Evolutionary conservation across 2,888 invertebrate species (phyloP).

Genomic region (Eupithecia subfuscata): DNA sequence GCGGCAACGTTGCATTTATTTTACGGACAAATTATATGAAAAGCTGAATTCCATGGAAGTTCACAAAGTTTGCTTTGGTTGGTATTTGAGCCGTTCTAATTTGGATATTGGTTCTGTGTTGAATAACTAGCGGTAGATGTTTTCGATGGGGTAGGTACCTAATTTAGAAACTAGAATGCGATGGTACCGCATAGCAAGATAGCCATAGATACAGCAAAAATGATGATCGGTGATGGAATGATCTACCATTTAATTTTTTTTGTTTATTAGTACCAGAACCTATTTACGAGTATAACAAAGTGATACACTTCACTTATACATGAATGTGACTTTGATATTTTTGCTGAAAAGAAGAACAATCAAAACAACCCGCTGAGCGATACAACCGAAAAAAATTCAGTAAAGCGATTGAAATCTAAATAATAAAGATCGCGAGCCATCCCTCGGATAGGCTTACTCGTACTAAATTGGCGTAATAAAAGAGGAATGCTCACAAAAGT

Average conservation of each 20-base stretch:
- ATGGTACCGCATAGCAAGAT: background rate
- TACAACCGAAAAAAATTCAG: conserved; percentile 7
- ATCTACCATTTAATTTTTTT: background rate
- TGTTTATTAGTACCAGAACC: background rate
- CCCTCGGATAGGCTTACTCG: conserved; percentile 79
- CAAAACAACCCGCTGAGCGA: background rate
- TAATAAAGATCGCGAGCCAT: conserved; percentile 76
- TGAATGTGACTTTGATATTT: background rate
- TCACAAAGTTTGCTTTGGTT: conserved; percentile 13
- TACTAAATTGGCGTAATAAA: conserved; percentile 84
- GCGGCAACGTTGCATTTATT: conserved; percentile 32
- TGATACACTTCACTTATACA: background rate
- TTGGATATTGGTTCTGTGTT: conserved; percentile 1
- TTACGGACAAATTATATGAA: conserved; percentile 30
- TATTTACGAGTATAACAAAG: background rate
- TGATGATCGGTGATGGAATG: background rate
- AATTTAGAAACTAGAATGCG: background rate
- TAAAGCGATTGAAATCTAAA: conserved; percentile 78
- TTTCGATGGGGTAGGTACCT: background rate
- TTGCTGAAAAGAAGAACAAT: background rate
- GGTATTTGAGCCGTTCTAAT: conserved; percentile 14
- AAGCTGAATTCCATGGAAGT: conserved; percentile 21
- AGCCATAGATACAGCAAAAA: background rate
- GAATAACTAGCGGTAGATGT: background rate
- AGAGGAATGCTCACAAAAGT: conserved; percentile 83